Conservation (phyloP, 2,888 invertebrate genomes). For the Volucella zonaria region DNA sequence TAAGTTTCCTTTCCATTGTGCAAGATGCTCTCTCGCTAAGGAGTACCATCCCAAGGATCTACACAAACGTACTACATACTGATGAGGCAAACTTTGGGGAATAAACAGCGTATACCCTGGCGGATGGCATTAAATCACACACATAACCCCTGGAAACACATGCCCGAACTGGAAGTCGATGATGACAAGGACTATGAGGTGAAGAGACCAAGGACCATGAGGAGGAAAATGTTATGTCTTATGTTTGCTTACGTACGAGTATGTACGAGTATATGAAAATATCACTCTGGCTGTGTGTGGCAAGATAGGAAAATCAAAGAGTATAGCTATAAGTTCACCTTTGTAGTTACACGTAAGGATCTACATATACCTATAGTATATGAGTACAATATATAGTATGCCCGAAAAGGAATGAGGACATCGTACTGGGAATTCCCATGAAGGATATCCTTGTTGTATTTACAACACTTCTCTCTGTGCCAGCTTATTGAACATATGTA, state of each 20-base stretch:
- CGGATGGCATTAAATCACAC: constrained; percentile 69
- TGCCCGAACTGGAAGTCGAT: constrained; percentile 56
- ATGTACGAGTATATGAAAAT: neutral
- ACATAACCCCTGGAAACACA: constrained; percentile 60
- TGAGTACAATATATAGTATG: neutral
- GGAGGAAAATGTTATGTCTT: constrained; percentile 52
- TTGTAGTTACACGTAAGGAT: constrained; percentile 33
- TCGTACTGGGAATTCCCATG: constrained; percentile 61
- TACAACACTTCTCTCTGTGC: constrained; percentile 62
- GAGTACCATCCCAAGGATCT: constrained; percentile 15
- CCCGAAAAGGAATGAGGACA: neutral
- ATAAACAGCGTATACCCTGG: constrained; percentile 43
- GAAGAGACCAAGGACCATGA: constrained; percentile 23
- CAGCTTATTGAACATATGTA: constrained; percentile 65
- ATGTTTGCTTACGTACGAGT: constrained; percentile 22
- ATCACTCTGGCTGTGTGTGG: constrained; percentile 1
- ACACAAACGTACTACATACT: constrained; percentile 20
- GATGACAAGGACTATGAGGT: constrained; percentile 51
- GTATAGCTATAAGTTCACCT: constrained; percentile 51
- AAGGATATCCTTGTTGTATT: constrained; percentile 71
- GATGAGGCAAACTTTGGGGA: constrained; percentile 47
- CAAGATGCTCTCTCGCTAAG: constrained; percentile 9
- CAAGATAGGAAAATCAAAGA: constrained; percentile 65
- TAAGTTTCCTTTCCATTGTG: constrained; percentile 70
- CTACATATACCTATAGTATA: neutral